These are phyloP conservation scores for Orchesellides sinensis DNA, from an alignment of 2,888 invertebrate species.

Conservation along the genomic window DNA sequence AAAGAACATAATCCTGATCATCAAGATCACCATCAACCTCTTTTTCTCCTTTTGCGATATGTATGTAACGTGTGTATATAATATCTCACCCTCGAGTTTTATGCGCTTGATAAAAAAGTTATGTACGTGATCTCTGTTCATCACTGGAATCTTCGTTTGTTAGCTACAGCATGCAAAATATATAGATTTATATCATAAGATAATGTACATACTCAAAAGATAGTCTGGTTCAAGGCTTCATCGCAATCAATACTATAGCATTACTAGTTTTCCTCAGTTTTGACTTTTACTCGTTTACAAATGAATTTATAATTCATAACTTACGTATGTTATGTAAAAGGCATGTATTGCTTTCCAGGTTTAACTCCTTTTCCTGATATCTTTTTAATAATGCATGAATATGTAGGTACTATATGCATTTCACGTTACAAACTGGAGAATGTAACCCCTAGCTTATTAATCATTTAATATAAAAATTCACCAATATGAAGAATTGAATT, in stretches of 20 bases:
- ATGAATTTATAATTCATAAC: constrained; percentile 5
- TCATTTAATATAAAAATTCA: too few relatives aligned
- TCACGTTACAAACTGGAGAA: too few relatives aligned
- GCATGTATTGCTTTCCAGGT: neutral
- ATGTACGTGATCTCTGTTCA: constrained; percentile 38
- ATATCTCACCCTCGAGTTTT: constrained; percentile 53
- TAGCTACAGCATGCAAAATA: neutral
- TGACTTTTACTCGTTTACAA: neutral
- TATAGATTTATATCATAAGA: neutral
- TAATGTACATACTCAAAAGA: neutral
- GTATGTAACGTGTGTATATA: constrained; percentile 22
- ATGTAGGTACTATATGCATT: too few relatives aligned
- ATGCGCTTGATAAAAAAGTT: constrained; percentile 34
- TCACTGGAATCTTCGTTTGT: constrained; percentile 28
- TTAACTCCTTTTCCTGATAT: too few relatives aligned
- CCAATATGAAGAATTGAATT: too few relatives aligned
- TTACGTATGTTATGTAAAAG: neutral
- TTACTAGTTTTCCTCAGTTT: neutral
- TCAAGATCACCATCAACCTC: constrained; percentile 43
- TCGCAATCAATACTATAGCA: constrained; percentile 64
- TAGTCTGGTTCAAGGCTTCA: constrained; percentile 62
- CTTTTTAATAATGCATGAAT: neutral
- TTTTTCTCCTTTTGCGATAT: constrained; percentile 5
- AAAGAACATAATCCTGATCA: constrained; percentile 21
- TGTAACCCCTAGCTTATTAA: too few relatives aligned